Evolutionary conservation across 2,888 invertebrate genomes (phyloP), one percentile per base, ranked within the genome.

Genomic region (Tenthredo distinguenda): DNA sequence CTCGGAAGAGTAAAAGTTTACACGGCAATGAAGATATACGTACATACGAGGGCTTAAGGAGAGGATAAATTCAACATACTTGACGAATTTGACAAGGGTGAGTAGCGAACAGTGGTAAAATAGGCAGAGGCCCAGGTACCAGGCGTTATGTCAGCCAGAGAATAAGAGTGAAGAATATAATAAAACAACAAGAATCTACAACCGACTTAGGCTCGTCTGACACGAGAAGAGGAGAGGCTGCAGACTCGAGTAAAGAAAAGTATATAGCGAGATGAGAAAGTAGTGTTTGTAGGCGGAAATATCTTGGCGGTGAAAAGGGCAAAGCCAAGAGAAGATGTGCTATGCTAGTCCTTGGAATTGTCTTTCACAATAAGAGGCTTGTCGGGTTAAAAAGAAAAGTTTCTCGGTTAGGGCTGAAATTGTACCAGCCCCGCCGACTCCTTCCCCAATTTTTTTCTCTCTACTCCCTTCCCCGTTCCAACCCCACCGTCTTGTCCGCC

Each of bases 311-410:
- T 9, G 81, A 37, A 86, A 86, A 86, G 86, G 85, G 86, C 87
- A 85, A 87, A 85, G 84, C 62, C 68, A 58, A 85, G 62, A 74
- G 76, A 40, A 40, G 74, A 79, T 71, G 40, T 84, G 62, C 71
- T 71, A 82, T 71, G 83, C 74, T 88, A 87, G 89, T 89, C 88
- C 87, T 89, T 87, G 89, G 90, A 91, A 92, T 92, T 91, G 92
- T 92, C 91, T 92, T 91, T 90, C 88, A 86, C 91, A 91, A 90
- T 92, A 91, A 92, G 90, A 91, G 91, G 91, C 91, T 92, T 92
- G 91, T 91, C 90, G 90, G 89, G 88, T 88, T 90, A 91, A 91
- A 91, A 91, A 90, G 91, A 90, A 91, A 91, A 91, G 90, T 91
- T 91, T 90, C 87, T 89, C 90, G 92, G 91, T 91, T 91, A 91